Percentiles rank a stretch among this genome's conserved stretches.
Conservation (phyloP, 2,113 vertebrate species). For the Etia nguti region DNA sequence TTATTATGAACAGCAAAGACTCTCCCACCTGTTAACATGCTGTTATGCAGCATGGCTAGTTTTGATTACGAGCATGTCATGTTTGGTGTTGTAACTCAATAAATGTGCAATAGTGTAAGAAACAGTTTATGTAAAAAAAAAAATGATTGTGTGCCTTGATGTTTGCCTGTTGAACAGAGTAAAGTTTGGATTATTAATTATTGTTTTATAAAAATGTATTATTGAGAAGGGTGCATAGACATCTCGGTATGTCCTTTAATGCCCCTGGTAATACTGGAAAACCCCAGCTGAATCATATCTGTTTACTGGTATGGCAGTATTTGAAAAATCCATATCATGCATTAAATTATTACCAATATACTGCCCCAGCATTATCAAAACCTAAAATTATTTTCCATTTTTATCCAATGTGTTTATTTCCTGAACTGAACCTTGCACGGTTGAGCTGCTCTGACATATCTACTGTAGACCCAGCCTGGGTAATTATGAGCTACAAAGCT, state of each 20-base stretch:
- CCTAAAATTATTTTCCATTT: background rate
- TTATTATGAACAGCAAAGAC: background rate
- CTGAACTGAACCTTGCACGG: background rate
- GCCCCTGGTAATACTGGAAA: background rate
- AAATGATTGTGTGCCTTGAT: background rate
- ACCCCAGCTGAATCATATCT: background rate
- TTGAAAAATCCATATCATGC: background rate
- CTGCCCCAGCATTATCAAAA: background rate
- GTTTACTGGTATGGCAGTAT: background rate
- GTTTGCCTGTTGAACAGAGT: background rate
- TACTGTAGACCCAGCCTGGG: slow-evolving; percentile 48
- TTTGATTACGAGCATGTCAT: background rate
- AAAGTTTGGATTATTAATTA: background rate
- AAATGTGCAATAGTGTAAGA: background rate
- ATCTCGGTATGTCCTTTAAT: background rate
- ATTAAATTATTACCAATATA: background rate
- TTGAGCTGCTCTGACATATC: slow-evolving; percentile 52
- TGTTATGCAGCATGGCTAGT: background rate
- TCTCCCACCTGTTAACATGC: background rate
- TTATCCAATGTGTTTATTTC: background rate
- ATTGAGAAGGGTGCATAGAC: background rate
- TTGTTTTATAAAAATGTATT: background rate
- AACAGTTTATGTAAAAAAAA: background rate
- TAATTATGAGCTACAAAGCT: slow-evolving; percentile 74
- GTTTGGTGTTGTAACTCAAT: background rate